Conservation (phyloP, 2,888 invertebrate genomes). For the Agrochola lychnidis region DNA sequence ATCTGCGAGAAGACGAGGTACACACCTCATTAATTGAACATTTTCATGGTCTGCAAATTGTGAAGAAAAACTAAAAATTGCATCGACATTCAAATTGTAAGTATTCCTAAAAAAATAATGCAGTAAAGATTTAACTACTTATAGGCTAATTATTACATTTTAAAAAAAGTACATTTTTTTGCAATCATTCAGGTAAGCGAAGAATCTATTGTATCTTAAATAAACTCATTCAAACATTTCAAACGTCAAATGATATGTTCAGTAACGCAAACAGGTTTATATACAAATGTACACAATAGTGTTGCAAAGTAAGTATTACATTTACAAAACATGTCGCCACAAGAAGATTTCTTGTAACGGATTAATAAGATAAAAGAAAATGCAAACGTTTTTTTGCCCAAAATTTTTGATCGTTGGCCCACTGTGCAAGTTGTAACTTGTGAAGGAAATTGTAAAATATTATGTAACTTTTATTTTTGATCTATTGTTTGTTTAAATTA, state of each 20-base stretch:
- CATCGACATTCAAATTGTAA: background rate
- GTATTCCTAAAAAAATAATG: background rate
- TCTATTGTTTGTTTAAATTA: background rate
- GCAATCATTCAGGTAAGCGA: background rate
- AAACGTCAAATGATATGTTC: slow-evolving; percentile 31
- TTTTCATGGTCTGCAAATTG: background rate
- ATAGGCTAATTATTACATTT: background rate
- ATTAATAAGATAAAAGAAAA: slow-evolving; percentile 20
- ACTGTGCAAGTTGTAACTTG: slow-evolving; percentile 55
- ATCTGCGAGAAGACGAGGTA: too few relatives aligned
- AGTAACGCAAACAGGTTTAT: slow-evolving; percentile 54
- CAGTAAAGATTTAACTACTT: background rate
- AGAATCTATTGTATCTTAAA: slow-evolving; percentile 8
- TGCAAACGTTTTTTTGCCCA: slow-evolving; percentile 39
- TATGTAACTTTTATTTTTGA: slow-evolving; percentile 33
- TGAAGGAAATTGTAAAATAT: slow-evolving; percentile 31
- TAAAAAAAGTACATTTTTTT: background rate
- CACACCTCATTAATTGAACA: accelerated
- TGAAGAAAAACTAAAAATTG: background rate
- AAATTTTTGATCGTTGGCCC: slow-evolving; percentile 51
- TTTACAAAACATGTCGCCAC: slow-evolving; percentile 35
- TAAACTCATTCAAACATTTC: slow-evolving; percentile 28
- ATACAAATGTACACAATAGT: slow-evolving; percentile 47
- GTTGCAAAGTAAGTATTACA: slow-evolving; percentile 31
- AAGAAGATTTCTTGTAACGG: slow-evolving; percentile 25